Evolutionary conservation across 2,113 vertebrate species (phyloP).

Genomic region (Fulica atra): DNA sequence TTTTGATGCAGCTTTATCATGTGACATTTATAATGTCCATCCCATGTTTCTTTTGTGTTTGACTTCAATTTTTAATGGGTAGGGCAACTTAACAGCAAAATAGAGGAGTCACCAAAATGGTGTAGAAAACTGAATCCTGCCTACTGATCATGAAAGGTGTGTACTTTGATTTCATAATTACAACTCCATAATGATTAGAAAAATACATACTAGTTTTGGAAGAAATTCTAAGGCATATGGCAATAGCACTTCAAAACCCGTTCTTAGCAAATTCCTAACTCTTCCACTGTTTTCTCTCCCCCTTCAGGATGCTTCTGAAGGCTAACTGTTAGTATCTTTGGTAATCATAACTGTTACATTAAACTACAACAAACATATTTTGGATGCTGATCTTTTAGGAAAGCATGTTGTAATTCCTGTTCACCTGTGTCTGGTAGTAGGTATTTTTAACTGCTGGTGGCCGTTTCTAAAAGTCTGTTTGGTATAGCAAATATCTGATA

Average conservation of each 20-base stretch:
- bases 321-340: neutral
- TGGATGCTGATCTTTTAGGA: neutral
- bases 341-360: neutral
- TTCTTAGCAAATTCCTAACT: neutral
- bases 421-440: neutral
- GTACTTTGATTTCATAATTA: neutral
- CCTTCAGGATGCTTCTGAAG: neutral
- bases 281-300: neutral
- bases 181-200: neutral
- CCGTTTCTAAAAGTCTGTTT: neutral
- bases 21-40: neutral
- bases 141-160: neutral
- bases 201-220: neutral
- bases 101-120: neutral
- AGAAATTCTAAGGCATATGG: neutral
- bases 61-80: neutral
- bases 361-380: neutral
- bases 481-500: neutral
- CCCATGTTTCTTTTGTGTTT: neutral
- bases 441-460: neutral
- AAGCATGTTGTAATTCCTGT: fast-evolving
- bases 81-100: neutral
- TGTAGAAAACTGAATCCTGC: neutral
- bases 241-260: neutral
- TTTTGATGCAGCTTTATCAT: neutral